These are phyloP conservation scores for Athrips mouffetella DNA, from an alignment of 2,888 invertebrate genomes.

Conservation along the genomic window DNA sequence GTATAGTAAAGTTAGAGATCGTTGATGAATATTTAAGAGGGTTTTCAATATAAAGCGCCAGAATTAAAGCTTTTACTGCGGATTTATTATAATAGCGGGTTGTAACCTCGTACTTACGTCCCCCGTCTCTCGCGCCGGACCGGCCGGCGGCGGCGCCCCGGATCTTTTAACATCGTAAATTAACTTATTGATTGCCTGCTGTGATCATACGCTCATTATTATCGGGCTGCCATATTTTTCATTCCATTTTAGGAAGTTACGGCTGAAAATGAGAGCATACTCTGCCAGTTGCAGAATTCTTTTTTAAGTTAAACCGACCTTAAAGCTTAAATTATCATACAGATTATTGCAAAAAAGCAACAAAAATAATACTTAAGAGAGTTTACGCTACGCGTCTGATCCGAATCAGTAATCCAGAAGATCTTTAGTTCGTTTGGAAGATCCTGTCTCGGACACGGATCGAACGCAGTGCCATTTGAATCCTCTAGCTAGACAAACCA, in stretches of 20 bases:
- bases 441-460: too few relatives aligned
- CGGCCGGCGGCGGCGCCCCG: conserved; percentile 12
- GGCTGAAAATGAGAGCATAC: neutral
- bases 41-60: neutral
- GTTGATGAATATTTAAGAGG: neutral
- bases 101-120: conserved; percentile 1
- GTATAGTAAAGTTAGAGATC: conserved; percentile 1
- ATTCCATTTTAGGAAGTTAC: conserved; percentile 4
- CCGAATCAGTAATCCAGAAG: too few relatives aligned
- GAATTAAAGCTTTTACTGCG: conserved; percentile 4
- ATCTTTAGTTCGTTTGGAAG: too few relatives aligned
- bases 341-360: too few relatives aligned
- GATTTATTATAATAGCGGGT: conserved; percentile 7
- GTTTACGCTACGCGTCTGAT: too few relatives aligned
- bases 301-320: too few relatives aligned
- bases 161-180: conserved; percentile 14
- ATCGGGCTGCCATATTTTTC: conserved; percentile 3
- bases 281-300: too few relatives aligned
- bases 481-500: too few relatives aligned
- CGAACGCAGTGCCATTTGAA: too few relatives aligned
- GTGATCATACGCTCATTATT: neutral
- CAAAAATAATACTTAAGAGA: too few relatives aligned
- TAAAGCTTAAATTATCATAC: too few relatives aligned
- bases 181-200: conserved; percentile 1
- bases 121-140: neutral